Evolutionary conservation across 92 coral and sea anemone genomes (phyloP), one percentile per base, ranked within the genome.

Genomic region (Porites rus): DNA sequence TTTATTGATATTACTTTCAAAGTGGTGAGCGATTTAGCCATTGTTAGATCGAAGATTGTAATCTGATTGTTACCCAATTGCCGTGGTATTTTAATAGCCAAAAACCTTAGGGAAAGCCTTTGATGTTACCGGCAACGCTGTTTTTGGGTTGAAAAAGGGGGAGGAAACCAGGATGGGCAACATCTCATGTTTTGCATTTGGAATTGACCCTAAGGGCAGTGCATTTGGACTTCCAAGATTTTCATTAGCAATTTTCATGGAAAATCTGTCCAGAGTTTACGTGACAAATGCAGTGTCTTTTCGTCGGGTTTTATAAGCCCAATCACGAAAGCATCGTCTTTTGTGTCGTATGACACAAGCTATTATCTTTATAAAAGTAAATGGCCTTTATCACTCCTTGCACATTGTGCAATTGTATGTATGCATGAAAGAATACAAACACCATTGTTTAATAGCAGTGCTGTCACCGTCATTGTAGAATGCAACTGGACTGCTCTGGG

Each of bases 11-110:
- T 83, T 74, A 64, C 65, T 72, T 74, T 83, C 80, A 51, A 38
- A 25, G 87, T 74, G 80, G 61, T 83, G 87, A 83, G 61, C 62
- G 80, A 75, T 73, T 51, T 52, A 22, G 63, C 54, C 50, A 74
- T 83, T 83, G 80, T 83, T 73, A 13, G 66, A 61, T 11, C 24
- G 46, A 64, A 83, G 65, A 83, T 74, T 46, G 80, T 83, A 73
- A 83, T 83, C 87, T 83, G 73, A 46, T 52, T 83, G 87, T 83
- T 74, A 64, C 87, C 74, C 73, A 73, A 50, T 53, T 60, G 80
- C 63, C 8, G n/a, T 83, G 79, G 87, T 73, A 83, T 83, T 83
- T 51, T 24, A 28, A 14, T 22, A 10, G 66, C 3, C 68, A 56
- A 28, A 22, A 73, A 8, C 80, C 46, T 38, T 19, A 19, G 8